A percentile compares a stretch with the other conserved stretches of the same genome.
These are phyloP conservation scores for Thaumatotibia leucotreta DNA, from an alignment of 1,140 invertebrate genomes.

Conservation along the genomic window DNA sequence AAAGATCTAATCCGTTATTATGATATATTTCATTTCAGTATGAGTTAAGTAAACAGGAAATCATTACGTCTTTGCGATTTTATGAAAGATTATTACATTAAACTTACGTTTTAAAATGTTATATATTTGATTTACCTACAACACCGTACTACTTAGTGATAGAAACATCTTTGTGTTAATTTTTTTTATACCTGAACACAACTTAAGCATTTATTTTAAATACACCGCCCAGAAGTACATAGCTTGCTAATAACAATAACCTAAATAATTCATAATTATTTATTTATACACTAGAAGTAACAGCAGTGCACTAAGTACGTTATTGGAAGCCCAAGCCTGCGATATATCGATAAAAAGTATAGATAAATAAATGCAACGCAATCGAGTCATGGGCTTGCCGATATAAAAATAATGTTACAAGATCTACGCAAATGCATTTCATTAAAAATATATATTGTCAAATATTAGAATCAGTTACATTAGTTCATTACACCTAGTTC, in stretches of 20 bases:
- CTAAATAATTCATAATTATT: no score
- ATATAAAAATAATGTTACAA: conserved; percentile 7
- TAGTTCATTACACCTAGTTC: neutral
- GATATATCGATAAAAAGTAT: neutral
- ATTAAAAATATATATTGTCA: neutral
- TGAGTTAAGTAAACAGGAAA: neutral
- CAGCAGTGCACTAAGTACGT: neutral
- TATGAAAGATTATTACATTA: neutral
- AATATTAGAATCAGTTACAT: neutral
- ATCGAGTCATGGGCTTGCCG: neutral
- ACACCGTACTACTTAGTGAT: neutral
- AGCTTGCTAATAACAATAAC: conserved; percentile 83
- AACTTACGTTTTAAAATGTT: no score
- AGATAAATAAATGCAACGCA: neutral
- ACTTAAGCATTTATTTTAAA: no score
- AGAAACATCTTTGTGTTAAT: no score
- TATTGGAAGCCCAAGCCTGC: neutral
- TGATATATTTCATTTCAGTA: neutral
- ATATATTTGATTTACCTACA: no score
- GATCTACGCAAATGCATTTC: neutral
- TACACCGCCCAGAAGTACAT: conserved; percentile 87
- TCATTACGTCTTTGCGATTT: neutral
- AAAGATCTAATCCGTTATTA: no score
- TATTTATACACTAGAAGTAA: neutral
- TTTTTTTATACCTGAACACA: no score